Base-by-base conservation (phyloP, 2,888 invertebrate genomes). In the Campopleginae sp. region DNA sequence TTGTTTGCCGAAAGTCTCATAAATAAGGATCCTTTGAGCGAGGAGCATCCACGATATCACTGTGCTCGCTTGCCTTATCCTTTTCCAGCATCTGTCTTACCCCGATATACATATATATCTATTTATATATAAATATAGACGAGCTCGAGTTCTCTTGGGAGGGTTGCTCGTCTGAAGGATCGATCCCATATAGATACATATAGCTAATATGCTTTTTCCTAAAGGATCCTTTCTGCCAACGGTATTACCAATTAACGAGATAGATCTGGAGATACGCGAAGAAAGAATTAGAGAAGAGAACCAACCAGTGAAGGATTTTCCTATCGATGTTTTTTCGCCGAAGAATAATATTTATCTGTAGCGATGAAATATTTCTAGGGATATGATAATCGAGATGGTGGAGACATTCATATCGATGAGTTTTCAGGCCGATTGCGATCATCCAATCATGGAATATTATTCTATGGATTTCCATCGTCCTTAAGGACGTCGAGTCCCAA, bases 1-100 rank as follows among this genome's bases (percentile, higher is more conserved):
- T 92, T 93, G 92, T 93, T 93, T 93, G 91, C 92, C 91, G 90
- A 93, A 92, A 92, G 91, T 93, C 93, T 93, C 93, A 93, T 93
- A 93, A 93, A 93, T 93, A 93, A 93, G 92, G 91, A 92, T 90
- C 91, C 93, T 93, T 93, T 93, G 93, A 93, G 83, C 83, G 81
- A 86, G 85, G 76, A 87, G 83, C 63, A 80, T 66, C 66, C 75
- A 68, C 82, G 82, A 85, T 85, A 83, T 79, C 80, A 80, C 76
- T 77, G 70, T 44, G 85, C 71, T 78, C 79, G 77, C 80, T 78
- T 63, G 82, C 79, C 84, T 81, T 86, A 87, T 87, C 85, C 76
- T 77, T 70, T 82, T 85, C 80, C 80, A 80, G 82, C 68, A 85
- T 86, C 82, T 77, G 78, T 82, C 80, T 71, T 80, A 61, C 48